phyloP scores from a whole-genome alignment of 2,888 invertebrate species.

The Cephus sareptanus region DNA sequence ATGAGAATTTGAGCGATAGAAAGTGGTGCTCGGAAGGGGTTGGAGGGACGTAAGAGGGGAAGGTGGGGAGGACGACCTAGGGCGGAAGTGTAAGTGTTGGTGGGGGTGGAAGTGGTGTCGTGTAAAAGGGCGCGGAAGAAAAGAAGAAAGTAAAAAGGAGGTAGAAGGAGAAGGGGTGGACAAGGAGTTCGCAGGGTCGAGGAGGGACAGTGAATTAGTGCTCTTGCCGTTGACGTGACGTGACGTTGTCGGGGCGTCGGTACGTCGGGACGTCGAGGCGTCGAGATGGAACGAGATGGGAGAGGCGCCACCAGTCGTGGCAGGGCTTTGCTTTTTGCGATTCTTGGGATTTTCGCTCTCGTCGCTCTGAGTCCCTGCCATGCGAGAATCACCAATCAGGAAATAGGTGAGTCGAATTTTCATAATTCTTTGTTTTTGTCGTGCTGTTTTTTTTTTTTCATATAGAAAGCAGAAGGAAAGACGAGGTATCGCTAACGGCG shows the following conservation, averaged over 20 bases:
- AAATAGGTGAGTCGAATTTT: slow-evolving; percentile 55
- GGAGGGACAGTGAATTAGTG: slow-evolving; percentile 28
- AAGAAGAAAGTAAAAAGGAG: slow-evolving; percentile 13
- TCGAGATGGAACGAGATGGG: slow-evolving; percentile 47
- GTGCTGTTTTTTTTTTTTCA: background rate
- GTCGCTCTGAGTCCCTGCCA: slow-evolving; percentile 33
- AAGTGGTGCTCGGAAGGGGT: slow-evolving; percentile 38
- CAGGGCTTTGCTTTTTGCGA: slow-evolving; percentile 6
- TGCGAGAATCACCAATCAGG: slow-evolving; percentile 58
- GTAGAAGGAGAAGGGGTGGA: slow-evolving; percentile 13
- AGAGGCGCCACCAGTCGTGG: slow-evolving; percentile 22
- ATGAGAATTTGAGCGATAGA: slow-evolving; percentile 44
- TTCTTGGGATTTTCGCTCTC: slow-evolving; percentile 34
- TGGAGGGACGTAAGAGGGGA: slow-evolving; percentile 9
- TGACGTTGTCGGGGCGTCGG: slow-evolving; percentile 42
- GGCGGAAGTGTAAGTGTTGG: slow-evolving; percentile 17
- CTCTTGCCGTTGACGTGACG: slow-evolving; percentile 37
- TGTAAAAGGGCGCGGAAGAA: slow-evolving; percentile 6
- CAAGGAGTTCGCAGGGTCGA: background rate
- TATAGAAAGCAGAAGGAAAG: background rate
- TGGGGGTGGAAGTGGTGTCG: background rate
- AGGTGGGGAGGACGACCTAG: slow-evolving; percentile 6
- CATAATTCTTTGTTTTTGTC: background rate
- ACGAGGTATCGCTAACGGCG: background rate
- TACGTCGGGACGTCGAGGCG: slow-evolving; percentile 39